Conservation (phyloP, 2,888 invertebrate species). For the Deroplatys truncata region DNA sequence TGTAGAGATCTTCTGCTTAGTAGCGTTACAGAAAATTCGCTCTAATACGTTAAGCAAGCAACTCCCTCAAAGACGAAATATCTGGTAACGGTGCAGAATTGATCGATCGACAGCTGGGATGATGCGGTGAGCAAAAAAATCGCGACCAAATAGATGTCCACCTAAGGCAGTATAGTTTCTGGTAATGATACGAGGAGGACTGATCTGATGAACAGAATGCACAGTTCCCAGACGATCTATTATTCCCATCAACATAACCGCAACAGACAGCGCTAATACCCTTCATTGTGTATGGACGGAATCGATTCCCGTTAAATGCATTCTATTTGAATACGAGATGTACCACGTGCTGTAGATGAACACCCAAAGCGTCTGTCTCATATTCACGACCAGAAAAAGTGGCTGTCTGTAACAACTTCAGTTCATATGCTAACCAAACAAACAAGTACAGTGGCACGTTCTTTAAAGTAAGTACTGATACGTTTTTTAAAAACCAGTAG, state of each 20-base stretch:
- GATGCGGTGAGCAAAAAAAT: too few species aligned
- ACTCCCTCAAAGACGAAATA: too few species aligned
- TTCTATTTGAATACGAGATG: neutral
- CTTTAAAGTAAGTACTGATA: too few species aligned
- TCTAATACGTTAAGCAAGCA: too few species aligned
- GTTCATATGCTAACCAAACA: neutral
- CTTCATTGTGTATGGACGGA: neutral
- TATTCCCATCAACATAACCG: neutral
- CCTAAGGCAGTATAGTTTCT: neutral
- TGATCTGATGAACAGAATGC: neutral
- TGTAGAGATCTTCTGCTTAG: too few species aligned
- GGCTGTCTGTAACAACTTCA: neutral
- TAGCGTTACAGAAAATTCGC: too few species aligned
- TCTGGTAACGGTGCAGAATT: too few species aligned
- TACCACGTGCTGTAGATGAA: neutral
- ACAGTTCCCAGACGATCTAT: neutral
- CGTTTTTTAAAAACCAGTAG: too few species aligned
- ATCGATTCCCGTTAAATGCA: neutral
- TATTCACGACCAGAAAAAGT: neutral
- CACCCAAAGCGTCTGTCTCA: neutral
- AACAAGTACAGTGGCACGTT: too few species aligned
- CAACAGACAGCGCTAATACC: neutral
- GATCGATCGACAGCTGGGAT: too few species aligned
- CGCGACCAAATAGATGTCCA: neutral
- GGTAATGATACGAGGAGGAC: neutral